Conservation (phyloP, 2,113 vertebrate species). For the Meriones unguiculatus region DNA sequence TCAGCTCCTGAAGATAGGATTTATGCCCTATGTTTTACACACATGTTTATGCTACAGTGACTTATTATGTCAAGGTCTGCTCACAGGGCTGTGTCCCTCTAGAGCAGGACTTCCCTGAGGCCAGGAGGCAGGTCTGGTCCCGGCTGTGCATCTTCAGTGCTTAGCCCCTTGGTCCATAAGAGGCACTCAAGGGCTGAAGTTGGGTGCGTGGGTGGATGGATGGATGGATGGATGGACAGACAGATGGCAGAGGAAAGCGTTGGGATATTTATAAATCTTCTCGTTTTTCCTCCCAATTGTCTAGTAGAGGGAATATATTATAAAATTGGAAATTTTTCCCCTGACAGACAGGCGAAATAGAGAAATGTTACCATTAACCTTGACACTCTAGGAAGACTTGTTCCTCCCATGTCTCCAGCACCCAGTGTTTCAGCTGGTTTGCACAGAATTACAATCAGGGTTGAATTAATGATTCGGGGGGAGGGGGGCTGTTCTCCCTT, state of each 20-base stretch:
- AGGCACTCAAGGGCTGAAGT: background rate
- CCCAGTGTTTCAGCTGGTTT: background rate
- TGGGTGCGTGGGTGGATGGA: background rate
- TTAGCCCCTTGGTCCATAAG: background rate
- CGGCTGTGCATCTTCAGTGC: background rate
- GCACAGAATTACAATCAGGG: background rate
- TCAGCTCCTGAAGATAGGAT: background rate
- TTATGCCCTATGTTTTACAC: background rate
- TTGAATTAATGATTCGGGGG: background rate
- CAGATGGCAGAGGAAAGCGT: background rate
- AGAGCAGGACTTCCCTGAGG: background rate
- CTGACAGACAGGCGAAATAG: background rate
- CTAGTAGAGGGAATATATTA: constrained; percentile 20
- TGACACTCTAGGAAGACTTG: background rate
- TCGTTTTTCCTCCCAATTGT: constrained; percentile 11
- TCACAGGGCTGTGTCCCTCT: background rate
- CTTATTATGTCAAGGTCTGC: background rate
- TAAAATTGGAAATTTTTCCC: constrained; percentile 26
- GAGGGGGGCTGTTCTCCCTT: background rate
- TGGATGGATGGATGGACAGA: background rate
- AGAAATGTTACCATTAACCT: background rate
- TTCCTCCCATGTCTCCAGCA: background rate
- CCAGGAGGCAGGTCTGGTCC: background rate
- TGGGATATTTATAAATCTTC: background rate
- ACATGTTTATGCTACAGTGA: background rate